These are phyloP conservation scores for Sorex fumeus DNA, from an alignment of 2,113 vertebrate genomes.

Conservation along the genomic window DNA sequence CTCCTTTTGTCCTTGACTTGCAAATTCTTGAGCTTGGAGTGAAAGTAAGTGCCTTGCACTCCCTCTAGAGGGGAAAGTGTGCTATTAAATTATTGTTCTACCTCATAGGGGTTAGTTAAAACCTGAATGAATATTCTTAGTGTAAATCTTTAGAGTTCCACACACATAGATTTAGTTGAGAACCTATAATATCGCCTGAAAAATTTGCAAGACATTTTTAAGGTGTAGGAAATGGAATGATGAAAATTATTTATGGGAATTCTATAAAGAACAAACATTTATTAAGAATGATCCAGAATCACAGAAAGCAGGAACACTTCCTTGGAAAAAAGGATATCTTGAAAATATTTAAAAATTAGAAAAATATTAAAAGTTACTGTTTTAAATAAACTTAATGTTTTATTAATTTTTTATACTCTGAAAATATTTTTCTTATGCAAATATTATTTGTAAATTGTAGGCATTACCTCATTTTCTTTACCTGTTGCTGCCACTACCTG, in stretches of 20 bases:
- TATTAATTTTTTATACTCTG: neutral
- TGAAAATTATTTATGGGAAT: neutral
- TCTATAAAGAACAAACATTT: neutral
- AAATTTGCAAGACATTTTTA: conserved; percentile 7
- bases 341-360: neutral
- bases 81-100: neutral
- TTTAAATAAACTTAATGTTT: conserved; percentile 15
- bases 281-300: neutral
- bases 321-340: neutral
- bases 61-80: conserved; percentile 54
- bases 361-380: neutral
- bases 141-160: neutral
- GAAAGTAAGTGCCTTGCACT: conserved; percentile 1
- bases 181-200: neutral
- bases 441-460: neutral
- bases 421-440: neutral
- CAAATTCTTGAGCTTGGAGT: neutral
- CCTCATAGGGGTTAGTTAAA: neutral
- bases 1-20: conserved; percentile 14
- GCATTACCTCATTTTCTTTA: too few species aligned
- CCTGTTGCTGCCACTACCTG: too few species aligned
- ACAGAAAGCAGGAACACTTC: neutral
- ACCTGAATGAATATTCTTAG: neutral
- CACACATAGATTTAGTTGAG: neutral
- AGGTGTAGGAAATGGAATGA: neutral